These are phyloP conservation scores for Aromia moschata DNA, from an alignment of 2,888 invertebrate genomes.

Conservation along the genomic window DNA sequence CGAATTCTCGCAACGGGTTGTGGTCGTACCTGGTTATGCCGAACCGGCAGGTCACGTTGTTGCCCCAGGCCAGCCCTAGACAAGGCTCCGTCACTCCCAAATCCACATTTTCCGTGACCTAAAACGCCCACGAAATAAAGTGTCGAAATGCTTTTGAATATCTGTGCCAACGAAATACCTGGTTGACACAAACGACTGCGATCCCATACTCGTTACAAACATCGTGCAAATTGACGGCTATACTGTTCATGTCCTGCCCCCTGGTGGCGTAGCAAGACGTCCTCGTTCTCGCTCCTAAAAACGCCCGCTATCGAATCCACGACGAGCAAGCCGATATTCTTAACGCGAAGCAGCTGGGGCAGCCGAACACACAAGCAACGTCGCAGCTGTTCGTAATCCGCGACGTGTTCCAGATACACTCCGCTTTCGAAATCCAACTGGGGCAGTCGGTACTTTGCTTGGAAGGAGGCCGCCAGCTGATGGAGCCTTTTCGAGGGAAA, in stretches of 20 bases:
- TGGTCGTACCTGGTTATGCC: conserved; percentile 60
- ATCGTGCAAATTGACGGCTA: conserved; percentile 68
- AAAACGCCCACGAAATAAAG: conserved; percentile 27
- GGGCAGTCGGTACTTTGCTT: conserved; percentile 49
- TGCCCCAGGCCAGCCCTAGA: conserved; percentile 74
- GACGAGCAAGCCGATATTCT: conserved; percentile 67
- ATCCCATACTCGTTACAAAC: conserved; percentile 67
- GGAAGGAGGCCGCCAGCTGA: conserved; percentile 63
- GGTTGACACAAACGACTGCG: conserved; percentile 76
- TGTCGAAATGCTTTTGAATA: conserved; percentile 12
- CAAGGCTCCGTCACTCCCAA: conserved; percentile 64
- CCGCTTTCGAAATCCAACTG: conserved; percentile 66
- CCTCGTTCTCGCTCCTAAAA: conserved; percentile 68
- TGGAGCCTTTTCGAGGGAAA: conserved; percentile 77
- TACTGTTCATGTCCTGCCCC: conserved; percentile 67
- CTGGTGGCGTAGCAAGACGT: conserved; percentile 62
- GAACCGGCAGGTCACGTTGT: conserved; percentile 70
- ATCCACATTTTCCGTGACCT: conserved; percentile 59
- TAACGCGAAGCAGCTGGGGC: conserved; percentile 64
- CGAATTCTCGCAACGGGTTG: conserved; percentile 60
- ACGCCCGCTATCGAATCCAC: conserved; percentile 80
- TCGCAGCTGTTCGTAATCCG: conserved; percentile 67
- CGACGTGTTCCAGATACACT: conserved; percentile 74
- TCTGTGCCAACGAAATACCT: conserved; percentile 63
- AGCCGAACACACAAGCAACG: conserved; percentile 67